Evolutionary conservation across 1,140 invertebrate species (phyloP).

Genomic region (Anthonomus grandis): DNA sequence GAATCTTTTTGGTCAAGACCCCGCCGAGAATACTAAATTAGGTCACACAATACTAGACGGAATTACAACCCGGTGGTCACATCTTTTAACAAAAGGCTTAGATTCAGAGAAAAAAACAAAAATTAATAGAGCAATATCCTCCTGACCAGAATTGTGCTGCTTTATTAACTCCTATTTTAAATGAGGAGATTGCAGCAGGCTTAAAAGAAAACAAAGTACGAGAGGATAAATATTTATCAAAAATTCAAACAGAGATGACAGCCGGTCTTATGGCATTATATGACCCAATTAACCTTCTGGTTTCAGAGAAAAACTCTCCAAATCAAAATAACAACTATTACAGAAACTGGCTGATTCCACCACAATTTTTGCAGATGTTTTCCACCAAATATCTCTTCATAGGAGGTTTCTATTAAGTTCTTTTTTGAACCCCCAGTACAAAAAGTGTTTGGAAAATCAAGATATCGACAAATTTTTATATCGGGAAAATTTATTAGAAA

Average conservation of each 20-base stretch:
- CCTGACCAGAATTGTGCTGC: background rate
- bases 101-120: background rate
- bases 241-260: background rate
- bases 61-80: background rate
- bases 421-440: background rate
- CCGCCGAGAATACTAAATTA: background rate
- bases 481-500: background rate
- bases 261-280: background rate
- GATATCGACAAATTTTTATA: too few species aligned
- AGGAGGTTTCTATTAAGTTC: background rate
- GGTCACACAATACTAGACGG: background rate
- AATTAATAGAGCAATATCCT: background rate
- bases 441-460: too few species aligned
- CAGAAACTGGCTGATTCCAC: background rate
- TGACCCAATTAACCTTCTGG: background rate
- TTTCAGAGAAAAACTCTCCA: background rate
- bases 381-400: background rate
- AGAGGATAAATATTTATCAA: background rate
- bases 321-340: background rate
- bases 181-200: background rate
- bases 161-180: too few species aligned
- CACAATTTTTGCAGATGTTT: background rate
- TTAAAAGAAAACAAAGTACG: background rate
- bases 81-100: background rate
- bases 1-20: background rate